Evolutionary conservation across 2,797 vertebrate species (phyloP).

Genomic region (Harpagifer antarcticus): DNA sequence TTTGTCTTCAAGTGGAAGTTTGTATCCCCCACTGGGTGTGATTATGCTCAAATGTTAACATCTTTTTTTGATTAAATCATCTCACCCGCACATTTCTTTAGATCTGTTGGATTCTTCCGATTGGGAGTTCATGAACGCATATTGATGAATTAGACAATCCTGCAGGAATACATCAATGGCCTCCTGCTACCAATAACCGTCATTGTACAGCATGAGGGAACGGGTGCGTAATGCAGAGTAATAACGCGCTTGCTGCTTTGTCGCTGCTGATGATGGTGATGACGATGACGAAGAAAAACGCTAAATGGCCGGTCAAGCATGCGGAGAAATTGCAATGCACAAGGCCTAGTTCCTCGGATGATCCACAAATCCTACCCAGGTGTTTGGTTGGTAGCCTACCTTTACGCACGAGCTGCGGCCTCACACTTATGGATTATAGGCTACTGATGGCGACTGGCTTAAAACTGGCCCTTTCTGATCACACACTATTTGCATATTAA

Average conservation of each 20-base stretch:
- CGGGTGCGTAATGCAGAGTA: constrained; percentile 46
- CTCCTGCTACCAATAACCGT: constrained; percentile 50
- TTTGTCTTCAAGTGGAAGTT: constrained; percentile 14
- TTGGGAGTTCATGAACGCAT: constrained; percentile 11
- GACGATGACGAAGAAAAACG: constrained; percentile 43
- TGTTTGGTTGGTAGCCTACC: constrained; percentile 50
- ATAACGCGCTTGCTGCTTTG: constrained; percentile 27
- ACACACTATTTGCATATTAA: constrained; percentile 57
- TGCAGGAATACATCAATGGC: constrained; percentile 48
- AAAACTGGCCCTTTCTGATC: constrained; percentile 39
- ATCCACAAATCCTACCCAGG: constrained; percentile 46
- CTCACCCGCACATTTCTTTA: background rate
- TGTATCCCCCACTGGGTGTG: background rate
- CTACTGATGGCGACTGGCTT: constrained; percentile 58
- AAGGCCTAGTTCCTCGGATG: constrained; percentile 47
- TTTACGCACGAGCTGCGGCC: constrained; percentile 59
- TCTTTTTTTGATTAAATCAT: background rate
- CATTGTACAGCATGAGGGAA: constrained; percentile 55
- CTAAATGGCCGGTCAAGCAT: constrained; percentile 46
- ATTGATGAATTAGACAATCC: constrained; percentile 43
- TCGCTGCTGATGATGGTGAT: background rate
- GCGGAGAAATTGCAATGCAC: constrained; percentile 23
- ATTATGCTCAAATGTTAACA: constrained; percentile 6
- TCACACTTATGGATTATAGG: constrained; percentile 54
- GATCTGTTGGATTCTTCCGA: background rate